Evolutionary conservation across 2,113 vertebrate species (phyloP).

Genomic region (Xenopus borealis): DNA sequence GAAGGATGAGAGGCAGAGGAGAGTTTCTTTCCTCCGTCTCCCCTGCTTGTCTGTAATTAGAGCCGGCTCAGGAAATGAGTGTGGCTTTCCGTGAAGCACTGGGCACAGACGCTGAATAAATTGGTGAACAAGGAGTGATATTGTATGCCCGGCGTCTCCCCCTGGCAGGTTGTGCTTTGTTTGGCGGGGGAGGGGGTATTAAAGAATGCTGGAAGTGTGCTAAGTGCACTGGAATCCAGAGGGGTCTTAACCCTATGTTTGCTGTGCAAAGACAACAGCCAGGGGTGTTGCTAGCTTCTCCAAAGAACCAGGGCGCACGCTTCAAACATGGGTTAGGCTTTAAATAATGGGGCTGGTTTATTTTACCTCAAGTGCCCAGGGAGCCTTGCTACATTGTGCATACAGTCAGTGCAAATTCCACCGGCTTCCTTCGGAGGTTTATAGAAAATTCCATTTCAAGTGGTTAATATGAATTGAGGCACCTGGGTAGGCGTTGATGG

Average conservation of each 20-base stretch:
- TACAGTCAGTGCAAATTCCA: too few species aligned
- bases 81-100: conserved; percentile 46
- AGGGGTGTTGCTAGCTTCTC: neutral
- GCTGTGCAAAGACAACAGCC: conserved; percentile 10
- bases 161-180: conserved; percentile 47
- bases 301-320: too few species aligned
- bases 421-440: too few species aligned
- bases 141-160: conserved; percentile 45
- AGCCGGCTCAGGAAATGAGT: conserved; percentile 44
- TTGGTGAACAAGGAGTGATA: conserved; percentile 46
- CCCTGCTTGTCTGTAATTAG: conserved; percentile 43
- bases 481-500: too few species aligned
- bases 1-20: conserved; percentile 40
- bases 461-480: too few species aligned
- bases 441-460: too few species aligned
- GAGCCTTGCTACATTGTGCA: too few species aligned
- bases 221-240: conserved; percentile 46
- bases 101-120: conserved; percentile 47
- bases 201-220: conserved; percentile 45
- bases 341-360: too few species aligned
- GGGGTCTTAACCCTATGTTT: conserved; percentile 41
- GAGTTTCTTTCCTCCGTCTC: conserved; percentile 37
- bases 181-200: conserved; percentile 41
- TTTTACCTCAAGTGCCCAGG: too few species aligned
- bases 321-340: too few species aligned